Percentiles rank a stretch among this genome's conserved stretches.
phyloP scores from a whole-genome alignment of 2,888 invertebrate species.

The Glaucopsyche alexis region DNA sequence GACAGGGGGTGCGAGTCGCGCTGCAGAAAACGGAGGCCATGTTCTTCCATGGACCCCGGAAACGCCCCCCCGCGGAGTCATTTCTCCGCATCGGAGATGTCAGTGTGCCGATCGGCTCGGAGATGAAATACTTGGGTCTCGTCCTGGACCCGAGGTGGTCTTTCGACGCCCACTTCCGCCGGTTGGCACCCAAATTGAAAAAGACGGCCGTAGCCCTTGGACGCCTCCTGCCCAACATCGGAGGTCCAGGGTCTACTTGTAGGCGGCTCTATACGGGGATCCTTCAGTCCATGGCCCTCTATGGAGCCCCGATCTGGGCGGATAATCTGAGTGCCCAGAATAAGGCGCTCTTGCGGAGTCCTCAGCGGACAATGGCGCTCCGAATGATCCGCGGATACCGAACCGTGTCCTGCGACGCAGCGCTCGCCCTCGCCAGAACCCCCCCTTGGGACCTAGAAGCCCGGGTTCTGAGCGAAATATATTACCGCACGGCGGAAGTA shows the following conservation, averaged over 20 bases:
- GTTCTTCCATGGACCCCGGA: too few species aligned
- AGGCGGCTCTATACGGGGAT: too few species aligned
- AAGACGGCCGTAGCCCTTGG: too few species aligned
- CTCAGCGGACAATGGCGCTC: too few species aligned
- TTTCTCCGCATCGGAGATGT: neutral
- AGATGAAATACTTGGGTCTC: neutral
- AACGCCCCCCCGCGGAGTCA: neutral
- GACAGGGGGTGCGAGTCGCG: too few species aligned
- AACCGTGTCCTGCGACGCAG: conserved; percentile 1
- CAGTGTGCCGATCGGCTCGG: neutral
- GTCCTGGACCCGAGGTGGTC: neutral
- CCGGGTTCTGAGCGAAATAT: neutral
- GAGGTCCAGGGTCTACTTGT: too few species aligned
- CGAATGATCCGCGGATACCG: neutral
- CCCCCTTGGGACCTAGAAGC: conserved; percentile 24
- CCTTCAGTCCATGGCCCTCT: too few species aligned
- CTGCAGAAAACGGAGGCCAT: too few species aligned
- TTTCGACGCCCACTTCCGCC: neutral
- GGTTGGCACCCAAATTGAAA: neutral
- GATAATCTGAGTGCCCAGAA: too few species aligned
- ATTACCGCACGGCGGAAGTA: neutral
- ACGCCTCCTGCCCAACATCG: too few species aligned
- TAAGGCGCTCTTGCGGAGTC: too few species aligned
- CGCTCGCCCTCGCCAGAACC: neutral
- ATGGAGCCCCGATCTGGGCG: too few species aligned